Evolutionary conservation across 2,888 invertebrate genomes (phyloP), one percentile per base, ranked within the genome.

Genomic region (Hemaris fuciformis): DNA sequence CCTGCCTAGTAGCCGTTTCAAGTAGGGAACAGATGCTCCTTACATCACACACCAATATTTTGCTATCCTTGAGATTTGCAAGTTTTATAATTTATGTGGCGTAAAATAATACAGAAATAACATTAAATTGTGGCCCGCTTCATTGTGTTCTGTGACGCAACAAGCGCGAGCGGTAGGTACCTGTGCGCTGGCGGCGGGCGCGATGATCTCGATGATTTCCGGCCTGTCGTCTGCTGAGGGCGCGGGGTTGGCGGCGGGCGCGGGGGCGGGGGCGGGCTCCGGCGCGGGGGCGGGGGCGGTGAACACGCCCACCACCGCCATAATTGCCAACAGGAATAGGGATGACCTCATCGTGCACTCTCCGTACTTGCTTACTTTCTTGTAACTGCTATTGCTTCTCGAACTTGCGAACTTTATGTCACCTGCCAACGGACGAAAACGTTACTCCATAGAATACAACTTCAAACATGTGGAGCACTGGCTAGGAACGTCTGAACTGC

Each of bases 171-270:
- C 6, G 25, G 13, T 15, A 8, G n/a, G 46, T 69, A 93, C 93
- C 87, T 92, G 92, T 65, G 93, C 93, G 62, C 85, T 87, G 71
- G 80, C 85, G 34, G 93, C 93, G 61, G 93, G 93, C 0, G 93
- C 92, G 69, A 93, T 93, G 72, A 93, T 93, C 71, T 93, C 93
- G 38, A 93, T 93, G 72, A 93, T 91, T 70, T 93, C 93, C 0
- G 92, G 93, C 31, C 73, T 75, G 77, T 84, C 83, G 77, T 90
- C 91, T 62, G 79, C 80, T 15, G 74, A 73, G 63, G 87, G 77
- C 62, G 70, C 76, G 13, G 87, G 75, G 13, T 70, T 78, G 42
- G 88, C 80, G 59, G 69, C 74, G 46, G 85, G 74, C 6, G 64
- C 76, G 10, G 87, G 80, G 41, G 63, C 73, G n/a, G 83, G 77